Conservation (phyloP, 2,888 invertebrate genomes). For the Rhamnusium bicolor region DNA sequence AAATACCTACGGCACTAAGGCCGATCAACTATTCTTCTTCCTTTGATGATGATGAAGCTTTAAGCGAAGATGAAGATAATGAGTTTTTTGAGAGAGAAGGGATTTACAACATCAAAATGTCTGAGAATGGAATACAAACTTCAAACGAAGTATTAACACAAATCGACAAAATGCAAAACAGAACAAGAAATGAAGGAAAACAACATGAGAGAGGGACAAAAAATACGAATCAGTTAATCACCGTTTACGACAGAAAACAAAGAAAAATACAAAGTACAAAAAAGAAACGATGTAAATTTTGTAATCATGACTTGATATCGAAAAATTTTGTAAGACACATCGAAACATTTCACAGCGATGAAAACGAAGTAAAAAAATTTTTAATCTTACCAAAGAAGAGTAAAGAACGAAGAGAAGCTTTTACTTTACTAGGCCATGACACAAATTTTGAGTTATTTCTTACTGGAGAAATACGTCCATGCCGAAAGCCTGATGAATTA, state of each 20-base stretch:
- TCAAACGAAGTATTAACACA: slow-evolving; percentile 1
- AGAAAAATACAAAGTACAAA: background rate
- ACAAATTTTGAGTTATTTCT: background rate
- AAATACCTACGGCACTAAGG: no score
- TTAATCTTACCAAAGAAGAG: slow-evolving; percentile 3
- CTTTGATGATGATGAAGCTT: background rate
- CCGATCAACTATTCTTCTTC: no score
- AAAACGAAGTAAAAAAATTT: slow-evolving; percentile 41
- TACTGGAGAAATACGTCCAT: background rate
- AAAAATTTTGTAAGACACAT: slow-evolving; percentile 49
- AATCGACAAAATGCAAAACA: background rate
- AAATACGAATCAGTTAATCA: background rate
- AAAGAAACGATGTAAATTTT: slow-evolving; percentile 38
- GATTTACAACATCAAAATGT: background rate
- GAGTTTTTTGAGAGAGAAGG: background rate
- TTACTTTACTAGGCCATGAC: background rate
- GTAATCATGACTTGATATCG: slow-evolving; percentile 38
- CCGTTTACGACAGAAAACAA: background rate
- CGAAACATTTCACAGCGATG: slow-evolving; percentile 35
- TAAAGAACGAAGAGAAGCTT: background rate
- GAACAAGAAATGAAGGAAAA: background rate
- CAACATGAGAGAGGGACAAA: background rate
- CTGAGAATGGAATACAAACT: background rate
- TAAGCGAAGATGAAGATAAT: background rate
- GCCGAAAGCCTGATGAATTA: background rate